Conservation (phyloP, 2,797 vertebrate genomes). For the Synaphobranchus kaupii region DNA sequence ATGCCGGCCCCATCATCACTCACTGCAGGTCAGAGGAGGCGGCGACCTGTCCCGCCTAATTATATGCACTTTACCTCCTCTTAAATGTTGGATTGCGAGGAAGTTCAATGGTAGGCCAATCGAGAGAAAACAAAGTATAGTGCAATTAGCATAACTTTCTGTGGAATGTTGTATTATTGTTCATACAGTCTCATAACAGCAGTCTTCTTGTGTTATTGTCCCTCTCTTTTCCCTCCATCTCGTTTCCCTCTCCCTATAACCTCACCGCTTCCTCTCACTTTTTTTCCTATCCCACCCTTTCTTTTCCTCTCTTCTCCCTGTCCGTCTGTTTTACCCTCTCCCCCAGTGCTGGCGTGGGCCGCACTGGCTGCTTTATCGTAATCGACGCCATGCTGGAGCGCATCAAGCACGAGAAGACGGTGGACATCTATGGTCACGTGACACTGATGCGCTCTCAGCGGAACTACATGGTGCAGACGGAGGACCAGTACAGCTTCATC, state of each 20-base stretch:
- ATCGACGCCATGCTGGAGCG: slow-evolving; percentile 97
- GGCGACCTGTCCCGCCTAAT: slow-evolving; percentile 1
- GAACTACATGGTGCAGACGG: slow-evolving; percentile 99
- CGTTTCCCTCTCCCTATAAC: not conserved
- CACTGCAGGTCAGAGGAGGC: slow-evolving; percentile 88
- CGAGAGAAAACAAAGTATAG: not conserved
- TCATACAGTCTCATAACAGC: not conserved
- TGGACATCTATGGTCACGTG: slow-evolving; percentile 94
- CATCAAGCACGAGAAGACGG: slow-evolving; percentile 91
- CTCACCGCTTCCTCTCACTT: not conserved
- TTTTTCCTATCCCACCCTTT: not conserved
- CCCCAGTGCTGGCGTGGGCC: slow-evolving; percentile 88
- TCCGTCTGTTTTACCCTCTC: not conserved
- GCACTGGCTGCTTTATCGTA: slow-evolving; percentile 95
- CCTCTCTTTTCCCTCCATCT: not conserved
- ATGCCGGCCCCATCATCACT: slow-evolving; percentile 89
- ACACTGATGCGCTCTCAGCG: slow-evolving; percentile 96
- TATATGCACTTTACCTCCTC: not conserved
- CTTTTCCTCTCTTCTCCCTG: not conserved
- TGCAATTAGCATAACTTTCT: not conserved
- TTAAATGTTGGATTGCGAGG: not conserved
- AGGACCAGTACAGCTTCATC: slow-evolving; percentile 98
- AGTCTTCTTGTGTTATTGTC: not conserved
- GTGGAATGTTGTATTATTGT: not conserved
- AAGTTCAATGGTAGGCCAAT: not conserved